Evolutionary conservation across 2,888 invertebrate genomes (phyloP).

Genomic region (Tipula unca): DNA sequence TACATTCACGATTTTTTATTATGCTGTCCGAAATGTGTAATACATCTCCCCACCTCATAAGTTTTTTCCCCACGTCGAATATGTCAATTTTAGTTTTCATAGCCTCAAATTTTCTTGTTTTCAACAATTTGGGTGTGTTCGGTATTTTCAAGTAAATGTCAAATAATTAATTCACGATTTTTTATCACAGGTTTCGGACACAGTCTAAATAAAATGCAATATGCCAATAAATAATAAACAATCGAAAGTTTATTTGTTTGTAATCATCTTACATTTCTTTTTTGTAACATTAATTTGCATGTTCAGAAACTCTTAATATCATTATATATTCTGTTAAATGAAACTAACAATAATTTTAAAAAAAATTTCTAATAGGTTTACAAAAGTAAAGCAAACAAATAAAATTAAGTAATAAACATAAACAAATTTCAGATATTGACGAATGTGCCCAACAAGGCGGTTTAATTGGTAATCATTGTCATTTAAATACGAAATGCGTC

Average conservation of each 20-base stretch:
- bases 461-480: conserved; percentile 74
- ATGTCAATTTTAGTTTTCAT: too few relatives aligned
- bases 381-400: not conserved
- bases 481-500: conserved; percentile 72
- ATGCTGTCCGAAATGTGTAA: too few relatives aligned
- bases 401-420: not conserved
- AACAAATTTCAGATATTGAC: conserved; percentile 58
- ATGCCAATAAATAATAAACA: not conserved
- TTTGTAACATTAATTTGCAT: not conserved
- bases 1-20: too few relatives aligned
- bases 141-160: too few relatives aligned
- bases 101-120: too few relatives aligned
- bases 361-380: not conserved
- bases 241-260: not conserved
- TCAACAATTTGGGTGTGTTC: too few relatives aligned
- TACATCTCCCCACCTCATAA: too few relatives aligned
- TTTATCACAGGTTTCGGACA: too few relatives aligned
- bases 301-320: not conserved
- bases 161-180: too few relatives aligned
- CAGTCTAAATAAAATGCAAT: not conserved
- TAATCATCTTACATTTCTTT: not conserved
- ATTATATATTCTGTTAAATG: not conserved
- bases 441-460: conserved; percentile 75
- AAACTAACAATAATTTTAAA: not conserved
- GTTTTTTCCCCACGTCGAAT: too few relatives aligned